A percentile compares a stretch with the other conserved stretches of the same genome.
Evolutionary conservation across 2,888 invertebrate genomes (phyloP).

Genomic region (Parochlus steinenii): DNA sequence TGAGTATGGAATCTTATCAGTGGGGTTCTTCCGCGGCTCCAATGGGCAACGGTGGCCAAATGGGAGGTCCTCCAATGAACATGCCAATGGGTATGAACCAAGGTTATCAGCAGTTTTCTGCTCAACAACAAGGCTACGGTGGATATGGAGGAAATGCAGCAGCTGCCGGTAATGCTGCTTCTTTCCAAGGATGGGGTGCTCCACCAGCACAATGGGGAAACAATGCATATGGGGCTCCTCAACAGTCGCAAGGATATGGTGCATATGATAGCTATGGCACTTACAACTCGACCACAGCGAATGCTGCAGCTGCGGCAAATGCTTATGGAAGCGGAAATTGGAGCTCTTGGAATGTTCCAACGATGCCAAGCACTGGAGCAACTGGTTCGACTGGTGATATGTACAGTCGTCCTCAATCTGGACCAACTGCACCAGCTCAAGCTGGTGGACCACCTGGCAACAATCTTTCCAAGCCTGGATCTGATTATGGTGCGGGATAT

Average conservation of each 20-base stretch:
- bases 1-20: conserved; percentile 65
- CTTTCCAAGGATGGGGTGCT: conserved; percentile 52
- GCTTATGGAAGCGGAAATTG: conserved; percentile 67
- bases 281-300: conserved; percentile 33
- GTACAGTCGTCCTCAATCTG: conserved; percentile 31
- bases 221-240: conserved; percentile 68
- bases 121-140: conserved; percentile 71
- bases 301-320: conserved; percentile 63
- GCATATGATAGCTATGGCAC: conserved; percentile 69
- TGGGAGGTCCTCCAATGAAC: conserved; percentile 77
- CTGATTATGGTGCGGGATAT: conserved; percentile 29
- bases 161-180: conserved; percentile 74
- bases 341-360: conserved; percentile 83
- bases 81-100: conserved; percentile 90
- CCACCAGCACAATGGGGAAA: conserved; percentile 75
- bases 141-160: conserved; percentile 68
- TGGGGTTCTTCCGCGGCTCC: conserved; percentile 72
- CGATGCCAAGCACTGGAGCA: conserved; percentile 55
- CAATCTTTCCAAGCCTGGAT: conserved; percentile 30
- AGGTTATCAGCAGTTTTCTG: conserved; percentile 69
- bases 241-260: conserved; percentile 74
- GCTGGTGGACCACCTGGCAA: conserved; percentile 30
- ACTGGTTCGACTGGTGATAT: conserved; percentile 27
- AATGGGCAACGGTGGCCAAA: conserved; percentile 76
- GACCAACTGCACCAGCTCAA: conserved; percentile 28